Base-by-base conservation (phyloP, 2,888 invertebrate species). In the Gryllus longicercus region DNA sequence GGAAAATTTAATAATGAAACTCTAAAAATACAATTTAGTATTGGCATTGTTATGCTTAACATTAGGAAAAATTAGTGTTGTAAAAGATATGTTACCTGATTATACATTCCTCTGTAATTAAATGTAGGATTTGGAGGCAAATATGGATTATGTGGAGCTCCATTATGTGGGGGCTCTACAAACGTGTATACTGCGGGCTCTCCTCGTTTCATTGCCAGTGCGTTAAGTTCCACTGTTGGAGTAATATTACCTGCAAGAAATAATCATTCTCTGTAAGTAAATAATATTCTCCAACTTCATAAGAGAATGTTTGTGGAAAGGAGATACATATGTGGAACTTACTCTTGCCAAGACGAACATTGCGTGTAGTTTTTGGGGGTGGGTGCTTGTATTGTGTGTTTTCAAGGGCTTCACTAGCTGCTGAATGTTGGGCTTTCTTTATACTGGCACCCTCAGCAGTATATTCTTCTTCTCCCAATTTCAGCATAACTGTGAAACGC, bases 401-500 rank as follows among this genome's bases (percentile, higher is more conserved):
- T 80, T 92, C 89, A 74, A 99, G 90, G 76, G 99, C 98, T 84
- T 93, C 92, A 81, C 92, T 93, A 74, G 99, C 99, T 80, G 98
- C 98, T 82, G 96, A 93, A 88, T 99, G 98, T 88, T 99, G 99
- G 50, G 99, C 99, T 87, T 98, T 97, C 87, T 98, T 99, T 85
- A 99, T 99, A 85, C 98, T 98, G 82, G 95, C 93, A 77, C 99
- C 99, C 83, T 95, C 95, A 74, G 98, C 96, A 86, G 94, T 93
- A 85, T 95, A 96, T 88, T 96, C 95, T 86, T 96, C 96, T 50
- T 90, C 90, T 84, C 95, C 97, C 84, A 99, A 89, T 86, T 96
- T 95, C 84, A 99, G 90, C 82, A 96, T 95, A 83, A 99, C 98
- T 83, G 96, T 97, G 89, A 99, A 99, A 84, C 94, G 93, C 89